Evolutionary conservation across 2,797 vertebrate species (phyloP).

Genomic region (Sebastes nivosus): DNA sequence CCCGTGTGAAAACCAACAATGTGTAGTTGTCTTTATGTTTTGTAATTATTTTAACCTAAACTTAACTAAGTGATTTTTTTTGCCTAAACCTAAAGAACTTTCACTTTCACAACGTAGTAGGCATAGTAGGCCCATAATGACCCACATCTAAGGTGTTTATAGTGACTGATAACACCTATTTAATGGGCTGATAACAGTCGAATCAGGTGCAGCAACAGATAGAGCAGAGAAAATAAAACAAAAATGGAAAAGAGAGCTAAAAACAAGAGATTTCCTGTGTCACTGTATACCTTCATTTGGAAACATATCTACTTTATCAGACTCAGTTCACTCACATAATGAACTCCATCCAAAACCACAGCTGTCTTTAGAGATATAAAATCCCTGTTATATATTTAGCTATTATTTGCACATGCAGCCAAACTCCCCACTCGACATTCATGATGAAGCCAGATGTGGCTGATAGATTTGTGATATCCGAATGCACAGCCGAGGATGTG

Average conservation of each 20-base stretch:
- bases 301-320: slow-evolving; percentile 36
- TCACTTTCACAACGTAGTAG: no score
- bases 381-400: slow-evolving; percentile 62
- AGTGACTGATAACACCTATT: no score
- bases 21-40: no score
- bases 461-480: slow-evolving; percentile 74
- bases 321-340: slow-evolving; percentile 12
- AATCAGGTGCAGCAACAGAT: background rate
- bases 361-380: slow-evolving; percentile 16
- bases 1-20: no score
- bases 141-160: no score
- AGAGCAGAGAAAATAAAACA: background rate
- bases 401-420: slow-evolving; percentile 27
- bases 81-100: no score
- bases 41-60: no score
- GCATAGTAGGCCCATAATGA: no score
- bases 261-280: slow-evolving; percentile 14
- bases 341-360: slow-evolving; percentile 36
- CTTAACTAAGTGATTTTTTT: no score
- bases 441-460: slow-evolving; percentile 63
- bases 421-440: slow-evolving; percentile 36
- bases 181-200: no score
- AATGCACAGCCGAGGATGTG: slow-evolving; percentile 63
- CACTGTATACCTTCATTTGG: slow-evolving; percentile 12
- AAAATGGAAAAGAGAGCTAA: background rate